Evolutionary conservation across 2,888 invertebrate species (phyloP), one percentile per base, ranked within the genome.

Genomic region (Orthonevra nobilis): DNA sequence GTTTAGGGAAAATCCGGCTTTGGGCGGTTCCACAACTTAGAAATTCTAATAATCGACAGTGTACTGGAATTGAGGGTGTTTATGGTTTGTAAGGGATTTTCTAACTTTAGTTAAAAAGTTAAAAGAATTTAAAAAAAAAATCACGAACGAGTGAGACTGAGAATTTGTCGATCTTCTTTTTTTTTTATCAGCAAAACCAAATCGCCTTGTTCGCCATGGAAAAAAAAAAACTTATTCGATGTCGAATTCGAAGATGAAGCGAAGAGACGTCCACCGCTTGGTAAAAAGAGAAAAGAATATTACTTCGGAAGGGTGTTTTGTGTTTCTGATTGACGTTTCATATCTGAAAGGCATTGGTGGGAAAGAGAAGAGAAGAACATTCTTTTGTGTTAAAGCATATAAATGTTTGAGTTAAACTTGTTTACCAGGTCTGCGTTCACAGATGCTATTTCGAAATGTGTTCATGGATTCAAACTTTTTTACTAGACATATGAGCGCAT

Each of bases 1-100:
- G 72, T 60, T 77, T 72, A 58, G 23, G 46, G 36, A 72, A 77
- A 72, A 66, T 58, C 60, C 64, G 64, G 64, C 60, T 72, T 70
- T 64, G 77, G 77, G 77, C 77, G 77, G 77, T 77, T 72, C 77
- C 77, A 77, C 70, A 72, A 38, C 36, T 60, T 77, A 46, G 34
- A 50, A 12, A 63, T 44, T 60, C 30, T 32, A 58, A 38, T 26
- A 66, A 66, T 60, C 61, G 64, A 60, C 50, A 19, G 17, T 52
- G 32, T 46, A 12, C n/a, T 12, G 46, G 56, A 42, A 38, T 36
- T 50, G 19, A n/a, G 38, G 1, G 19, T 44, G 54, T 19, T 30
- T 34, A 40, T 38, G 30, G 23, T 12, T 66, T 38, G n/a, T 34
- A 66, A 46, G 60, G 38, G 32, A 52, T 38, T 72, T 38, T 40